Base-by-base conservation (phyloP, 2,888 invertebrate genomes). In the Sinodicranocentrus sp. region DNA sequence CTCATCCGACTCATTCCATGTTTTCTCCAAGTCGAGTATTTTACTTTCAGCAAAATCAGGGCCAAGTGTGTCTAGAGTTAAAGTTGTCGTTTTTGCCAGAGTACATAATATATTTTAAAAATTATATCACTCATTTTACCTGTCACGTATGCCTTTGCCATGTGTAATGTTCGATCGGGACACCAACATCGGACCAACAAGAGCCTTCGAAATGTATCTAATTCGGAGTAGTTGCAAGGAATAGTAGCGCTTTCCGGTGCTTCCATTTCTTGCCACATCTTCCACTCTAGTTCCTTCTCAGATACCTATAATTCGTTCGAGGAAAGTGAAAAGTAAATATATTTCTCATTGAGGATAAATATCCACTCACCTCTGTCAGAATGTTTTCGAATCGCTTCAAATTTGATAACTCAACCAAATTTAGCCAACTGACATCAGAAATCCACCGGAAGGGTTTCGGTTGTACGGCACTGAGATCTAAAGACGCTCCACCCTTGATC, bases 381-480 rank as follows among this genome's bases (percentile, higher is more conserved):
- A 98, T 94, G 88, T 95, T 95, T 1, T 93, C 92, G 91, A 98
- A 98, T 13, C 93, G 94, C 28, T 94, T 92, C 75, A 98, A 91
- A 90, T 96, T 96, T 90, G 95, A 96, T 21, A 98, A 95, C 91
- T 97, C 97, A 0, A 98, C 98, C 86, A 98, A 92, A 92, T 98
- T 98, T 48, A 98, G 91, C 98, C 98, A 98, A 0, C 98, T 97
- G 86, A 98, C 96, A 89, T 98, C 98, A 73, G 97, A 92, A 89
- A 98, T 97, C 98, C 98, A 98, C 89, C 94, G 94, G 89, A 97
- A 97, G 0, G 98, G 98, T 91, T 98, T 98, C 0, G 97, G 96
- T 1, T 94, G 92, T 0, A 98, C 98, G 1, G 97, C 97, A 91
- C 98, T 97, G 73, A 98, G 91, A 90, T 98, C 98, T 82, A 98